These are phyloP conservation scores for Hipposideros armiger DNA, from an alignment of 2,113 vertebrate species.

Conservation along the genomic window DNA sequence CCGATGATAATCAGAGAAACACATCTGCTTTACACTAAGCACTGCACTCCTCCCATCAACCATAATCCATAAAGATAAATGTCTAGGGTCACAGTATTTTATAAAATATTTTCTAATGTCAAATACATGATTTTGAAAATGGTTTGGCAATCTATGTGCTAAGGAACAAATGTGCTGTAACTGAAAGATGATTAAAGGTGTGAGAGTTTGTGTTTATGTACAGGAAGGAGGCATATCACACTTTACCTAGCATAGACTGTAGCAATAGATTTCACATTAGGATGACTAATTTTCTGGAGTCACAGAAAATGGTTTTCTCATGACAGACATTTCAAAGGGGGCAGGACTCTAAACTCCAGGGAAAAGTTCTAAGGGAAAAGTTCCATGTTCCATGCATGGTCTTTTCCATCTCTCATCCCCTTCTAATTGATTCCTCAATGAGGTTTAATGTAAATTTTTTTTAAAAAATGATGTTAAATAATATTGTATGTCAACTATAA, in stretches of 20 bases:
- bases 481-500: too few relatives aligned
- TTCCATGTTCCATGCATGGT: neutral
- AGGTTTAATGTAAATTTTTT: neutral
- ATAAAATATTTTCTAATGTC: conserved; percentile 1
- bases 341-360: neutral
- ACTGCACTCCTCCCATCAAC: neutral
- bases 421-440: neutral
- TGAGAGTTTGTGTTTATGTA: neutral
- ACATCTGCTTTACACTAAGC: neutral
- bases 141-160: neutral
- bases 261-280: neutral
- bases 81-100: neutral
- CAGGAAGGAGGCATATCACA: neutral
- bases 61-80: neutral
- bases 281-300: neutral
- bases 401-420: neutral
- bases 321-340: neutral
- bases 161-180: neutral
- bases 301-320: neutral
- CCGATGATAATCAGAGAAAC: neutral
- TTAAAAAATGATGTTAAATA: neutral
- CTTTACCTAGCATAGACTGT: neutral
- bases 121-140: conserved; percentile 34
- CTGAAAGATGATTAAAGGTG: conserved; percentile 21
- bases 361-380: neutral